These are phyloP conservation scores for Dipus sagitta DNA, from an alignment of 2,797 vertebrate genomes.

Conservation along the genomic window DNA sequence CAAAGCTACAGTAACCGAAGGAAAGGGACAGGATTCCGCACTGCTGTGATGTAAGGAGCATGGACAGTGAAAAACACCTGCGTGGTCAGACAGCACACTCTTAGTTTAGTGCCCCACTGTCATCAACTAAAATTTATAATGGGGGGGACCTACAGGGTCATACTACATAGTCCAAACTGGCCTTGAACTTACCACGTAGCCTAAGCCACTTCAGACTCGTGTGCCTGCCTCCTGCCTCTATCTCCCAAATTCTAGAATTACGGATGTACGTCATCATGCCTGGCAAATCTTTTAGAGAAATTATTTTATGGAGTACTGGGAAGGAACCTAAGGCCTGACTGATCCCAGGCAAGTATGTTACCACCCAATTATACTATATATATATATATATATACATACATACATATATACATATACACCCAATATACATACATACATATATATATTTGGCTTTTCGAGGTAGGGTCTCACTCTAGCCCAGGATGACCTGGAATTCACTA, in stretches of 20 bases:
- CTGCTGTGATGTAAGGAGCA: neutral
- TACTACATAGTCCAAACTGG: neutral
- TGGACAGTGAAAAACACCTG: neutral
- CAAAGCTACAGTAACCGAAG: neutral
- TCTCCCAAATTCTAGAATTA: neutral
- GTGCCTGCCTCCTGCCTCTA: neutral
- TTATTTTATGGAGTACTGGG: neutral
- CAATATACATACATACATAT: no score
- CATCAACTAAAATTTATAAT: neutral
- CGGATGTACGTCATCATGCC: no score
- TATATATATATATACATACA: no score
- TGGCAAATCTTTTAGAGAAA: no score
- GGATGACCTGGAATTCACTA: no score
- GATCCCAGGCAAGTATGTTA: no score
- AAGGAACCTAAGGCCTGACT: neutral
- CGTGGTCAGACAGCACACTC: neutral
- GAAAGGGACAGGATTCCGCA: neutral
- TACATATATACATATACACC: no score
- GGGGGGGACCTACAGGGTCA: no score
- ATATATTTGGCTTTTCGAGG: no score
- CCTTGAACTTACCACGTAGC: neutral
- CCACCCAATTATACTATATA: no score
- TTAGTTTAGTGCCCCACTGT: neutral
- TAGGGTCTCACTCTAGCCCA: no score
- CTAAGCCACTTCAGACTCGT: neutral